Percentiles rank a stretch among this genome's conserved stretches.
These are phyloP conservation scores for Idaea biselata DNA, from an alignment of 2,888 invertebrate genomes.

Conservation along the genomic window DNA sequence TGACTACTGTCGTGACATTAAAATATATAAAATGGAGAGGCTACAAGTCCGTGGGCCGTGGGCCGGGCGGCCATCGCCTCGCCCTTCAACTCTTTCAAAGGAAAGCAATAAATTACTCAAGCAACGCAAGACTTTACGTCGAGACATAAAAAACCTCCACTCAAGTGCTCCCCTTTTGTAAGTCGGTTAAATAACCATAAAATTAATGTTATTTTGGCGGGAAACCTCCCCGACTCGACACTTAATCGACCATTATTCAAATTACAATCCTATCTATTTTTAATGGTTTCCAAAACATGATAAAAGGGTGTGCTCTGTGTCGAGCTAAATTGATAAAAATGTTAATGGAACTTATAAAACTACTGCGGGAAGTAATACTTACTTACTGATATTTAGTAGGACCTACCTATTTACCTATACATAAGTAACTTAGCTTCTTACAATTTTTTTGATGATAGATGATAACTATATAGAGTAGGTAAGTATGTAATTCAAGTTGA, in stretches of 20 bases:
- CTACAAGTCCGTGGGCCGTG: too few species aligned
- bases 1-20: neutral
- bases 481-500: too few species aligned
- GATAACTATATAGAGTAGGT: too few species aligned
- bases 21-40: neutral
- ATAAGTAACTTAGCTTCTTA: too few species aligned
- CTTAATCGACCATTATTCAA: constrained; percentile 55
- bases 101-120: neutral
- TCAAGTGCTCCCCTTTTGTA: constrained; percentile 27
- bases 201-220: constrained; percentile 41
- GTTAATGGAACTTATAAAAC: neutral
- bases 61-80: neutral
- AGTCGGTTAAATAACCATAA: constrained; percentile 45
- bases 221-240: constrained; percentile 11
- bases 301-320: neutral
- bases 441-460: too few species aligned
- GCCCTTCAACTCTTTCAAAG: constrained; percentile 4
- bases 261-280: constrained; percentile 37
- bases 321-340: neutral
- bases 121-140: constrained; percentile 12
- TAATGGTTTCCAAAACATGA: constrained; percentile 28
- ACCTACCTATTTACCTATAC: too few species aligned
- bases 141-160: constrained; percentile 23
- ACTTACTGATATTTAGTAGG: too few species aligned
- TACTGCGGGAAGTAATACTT: neutral